phyloP scores from a whole-genome alignment of 30 jellyfish, hydroid and myxozoan species.

The Mastigias papua region DNA sequence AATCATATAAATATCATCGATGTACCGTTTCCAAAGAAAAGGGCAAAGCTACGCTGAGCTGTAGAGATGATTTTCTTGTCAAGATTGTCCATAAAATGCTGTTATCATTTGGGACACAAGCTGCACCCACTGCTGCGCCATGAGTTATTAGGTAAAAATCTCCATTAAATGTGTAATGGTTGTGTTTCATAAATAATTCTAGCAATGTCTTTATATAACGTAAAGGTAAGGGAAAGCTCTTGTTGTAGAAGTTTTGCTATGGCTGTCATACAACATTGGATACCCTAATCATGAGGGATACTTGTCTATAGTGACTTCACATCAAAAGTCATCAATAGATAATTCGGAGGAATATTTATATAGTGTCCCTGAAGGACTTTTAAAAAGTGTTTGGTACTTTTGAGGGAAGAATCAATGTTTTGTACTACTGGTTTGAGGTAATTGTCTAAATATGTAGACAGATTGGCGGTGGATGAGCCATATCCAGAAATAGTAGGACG shows the following conservation, averaged over 20 bases:
- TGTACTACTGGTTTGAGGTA: too few species aligned
- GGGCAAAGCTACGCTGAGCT: neutral
- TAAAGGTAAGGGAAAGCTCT: neutral
- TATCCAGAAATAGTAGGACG: conserved; percentile 68
- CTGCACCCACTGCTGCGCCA: too few species aligned
- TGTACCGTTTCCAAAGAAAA: neutral
- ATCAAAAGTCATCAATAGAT: too few species aligned
- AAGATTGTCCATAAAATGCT: neutral
- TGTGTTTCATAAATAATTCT: neutral
- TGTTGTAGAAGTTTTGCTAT: neutral
- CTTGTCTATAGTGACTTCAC: too few species aligned
- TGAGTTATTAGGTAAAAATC: too few species aligned
- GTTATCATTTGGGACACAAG: neutral
- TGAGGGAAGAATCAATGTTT: neutral
- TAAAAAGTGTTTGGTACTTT: conserved; percentile 9
- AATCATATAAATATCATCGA: neutral
- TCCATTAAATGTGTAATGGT: neutral
- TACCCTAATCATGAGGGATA: too few species aligned
- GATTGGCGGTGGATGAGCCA: conserved; percentile 53
- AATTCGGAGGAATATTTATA: neutral
- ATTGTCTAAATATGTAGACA: too few species aligned
- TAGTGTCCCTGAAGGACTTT: neutral
- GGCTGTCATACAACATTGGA: neutral
- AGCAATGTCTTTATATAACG: neutral
- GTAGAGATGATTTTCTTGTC: neutral